A percentile compares a stretch with the other conserved stretches of the same genome.
Conservation (phyloP, 2,113 vertebrate genomes). For the Callospermophilus lateralis region DNA sequence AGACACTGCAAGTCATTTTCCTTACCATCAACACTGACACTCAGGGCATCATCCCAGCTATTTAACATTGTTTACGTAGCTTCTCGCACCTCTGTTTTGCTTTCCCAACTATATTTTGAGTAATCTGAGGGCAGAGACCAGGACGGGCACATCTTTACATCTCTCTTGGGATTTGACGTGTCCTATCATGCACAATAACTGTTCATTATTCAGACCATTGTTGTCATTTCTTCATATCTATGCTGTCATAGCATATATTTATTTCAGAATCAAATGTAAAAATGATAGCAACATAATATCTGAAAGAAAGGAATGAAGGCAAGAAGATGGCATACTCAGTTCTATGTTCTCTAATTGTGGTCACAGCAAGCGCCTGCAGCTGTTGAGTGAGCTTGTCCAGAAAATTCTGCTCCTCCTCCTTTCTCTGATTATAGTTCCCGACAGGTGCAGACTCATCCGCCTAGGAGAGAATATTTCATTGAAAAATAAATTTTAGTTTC, state of each 20-base stretch:
- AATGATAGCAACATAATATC: neutral
- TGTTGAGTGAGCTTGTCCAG: constrained; percentile 88
- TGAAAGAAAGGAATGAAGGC: neutral
- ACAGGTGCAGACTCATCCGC: constrained; percentile 93
- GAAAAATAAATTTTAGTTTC: neutral
- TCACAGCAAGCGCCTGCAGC: constrained; percentile 87
- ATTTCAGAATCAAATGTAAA: constrained; percentile 20
- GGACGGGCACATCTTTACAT: neutral
- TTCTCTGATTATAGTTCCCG: constrained; percentile 94
- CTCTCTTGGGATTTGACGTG: neutral
- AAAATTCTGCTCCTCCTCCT: constrained; percentile 91
- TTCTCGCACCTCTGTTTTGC: neutral
- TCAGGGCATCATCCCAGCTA: neutral
- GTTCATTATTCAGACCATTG: neutral
- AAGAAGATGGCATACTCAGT: constrained; percentile 82
- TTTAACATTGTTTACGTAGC: neutral
- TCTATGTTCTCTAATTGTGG: constrained; percentile 82
- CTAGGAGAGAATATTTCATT: constrained; percentile 84
- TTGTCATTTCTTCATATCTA: neutral
- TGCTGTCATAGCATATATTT: neutral
- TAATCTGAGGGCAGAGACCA: neutral
- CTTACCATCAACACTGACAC: neutral
- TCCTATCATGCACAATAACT: neutral
- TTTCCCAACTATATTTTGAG: neutral
- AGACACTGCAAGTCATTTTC: constrained; percentile 1